Percentiles rank a stretch among this genome's conserved stretches.
Conservation (phyloP, 2,113 vertebrate species). For the Ctenomys sociabilis region DNA sequence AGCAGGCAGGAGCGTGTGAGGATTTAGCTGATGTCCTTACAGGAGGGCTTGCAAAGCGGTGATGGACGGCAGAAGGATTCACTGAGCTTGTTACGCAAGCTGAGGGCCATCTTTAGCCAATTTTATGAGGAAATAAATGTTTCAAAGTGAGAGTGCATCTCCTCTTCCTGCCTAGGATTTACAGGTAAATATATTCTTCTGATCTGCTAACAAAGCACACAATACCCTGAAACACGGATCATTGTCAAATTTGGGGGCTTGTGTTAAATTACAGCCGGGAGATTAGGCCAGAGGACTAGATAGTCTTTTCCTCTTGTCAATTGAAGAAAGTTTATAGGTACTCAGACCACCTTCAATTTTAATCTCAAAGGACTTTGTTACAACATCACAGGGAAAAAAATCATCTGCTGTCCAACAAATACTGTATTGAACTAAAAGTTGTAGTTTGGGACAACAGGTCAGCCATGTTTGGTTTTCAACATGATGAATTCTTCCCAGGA, state of each 20-base stretch:
- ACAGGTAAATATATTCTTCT: constrained; percentile 4
- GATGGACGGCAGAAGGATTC: not conserved
- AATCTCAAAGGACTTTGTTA: not conserved
- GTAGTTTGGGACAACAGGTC: not conserved
- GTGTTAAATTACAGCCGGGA: not conserved
- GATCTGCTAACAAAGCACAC: constrained; percentile 38
- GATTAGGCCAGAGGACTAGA: not conserved
- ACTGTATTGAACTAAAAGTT: not conserved
- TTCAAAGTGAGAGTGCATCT: not conserved
- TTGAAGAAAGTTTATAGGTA: not conserved
- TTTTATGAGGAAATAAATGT: not conserved
- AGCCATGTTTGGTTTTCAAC: not conserved
- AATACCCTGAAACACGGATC: not conserved
- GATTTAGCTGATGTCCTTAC: not conserved
- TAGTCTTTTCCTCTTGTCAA: not conserved
- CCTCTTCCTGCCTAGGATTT: constrained; percentile 9
- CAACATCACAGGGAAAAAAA: not conserved
- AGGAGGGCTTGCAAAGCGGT: not conserved
- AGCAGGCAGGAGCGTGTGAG: not conserved
- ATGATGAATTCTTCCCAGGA: not conserved
- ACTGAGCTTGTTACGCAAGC: not conserved
- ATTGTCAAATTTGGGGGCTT: constrained; percentile 34
- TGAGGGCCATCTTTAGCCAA: not conserved
- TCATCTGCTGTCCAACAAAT: not conserved
- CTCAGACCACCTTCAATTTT: not conserved